Evolutionary conservation across 2,888 invertebrate genomes (phyloP).

Genomic region (Agrochola lychnidis): DNA sequence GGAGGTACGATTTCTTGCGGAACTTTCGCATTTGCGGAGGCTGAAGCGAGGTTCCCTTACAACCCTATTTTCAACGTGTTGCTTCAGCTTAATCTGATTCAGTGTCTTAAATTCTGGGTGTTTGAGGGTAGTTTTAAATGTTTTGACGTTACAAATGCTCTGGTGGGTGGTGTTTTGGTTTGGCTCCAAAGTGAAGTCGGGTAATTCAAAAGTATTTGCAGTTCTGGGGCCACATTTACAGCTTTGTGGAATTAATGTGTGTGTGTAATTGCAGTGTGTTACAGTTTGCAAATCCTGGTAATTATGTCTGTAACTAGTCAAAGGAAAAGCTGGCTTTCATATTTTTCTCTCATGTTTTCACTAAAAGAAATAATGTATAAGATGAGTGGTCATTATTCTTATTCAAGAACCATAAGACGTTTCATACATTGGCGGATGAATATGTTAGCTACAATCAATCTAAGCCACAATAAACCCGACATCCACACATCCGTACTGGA

Average conservation of each 20-base stretch:
- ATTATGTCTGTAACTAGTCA: neutral
- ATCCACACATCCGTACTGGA: conserved; percentile 52
- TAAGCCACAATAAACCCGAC: conserved; percentile 55
- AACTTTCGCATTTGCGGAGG: neutral
- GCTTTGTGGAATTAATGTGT: conserved; percentile 8
- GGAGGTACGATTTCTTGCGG: neutral
- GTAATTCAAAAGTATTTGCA: conserved; percentile 4
- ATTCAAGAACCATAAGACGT: conserved; percentile 14
- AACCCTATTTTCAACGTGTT: conserved; percentile 55
- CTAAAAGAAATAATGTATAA: neutral
- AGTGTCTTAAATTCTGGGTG: conserved; percentile 38
- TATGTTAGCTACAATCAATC: conserved; percentile 59
- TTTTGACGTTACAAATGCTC: conserved; percentile 35
- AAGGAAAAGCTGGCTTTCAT: neutral
- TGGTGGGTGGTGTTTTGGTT: conserved; percentile 1
- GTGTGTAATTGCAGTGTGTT: conserved; percentile 7
- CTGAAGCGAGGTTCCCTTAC: neutral
- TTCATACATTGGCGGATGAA: conserved; percentile 32
- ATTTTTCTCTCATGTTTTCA: neutral
- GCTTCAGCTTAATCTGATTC: conserved; percentile 57
- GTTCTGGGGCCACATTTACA: conserved; percentile 20
- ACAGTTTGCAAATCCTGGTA: neutral
- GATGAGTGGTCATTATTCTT: conserved; percentile 17
- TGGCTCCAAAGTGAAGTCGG: conserved; percentile 23
- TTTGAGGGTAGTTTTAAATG: conserved; percentile 39